phyloP scores from a whole-genome alignment of 2,113 vertebrate species.

The Marmota flaviventris region DNA sequence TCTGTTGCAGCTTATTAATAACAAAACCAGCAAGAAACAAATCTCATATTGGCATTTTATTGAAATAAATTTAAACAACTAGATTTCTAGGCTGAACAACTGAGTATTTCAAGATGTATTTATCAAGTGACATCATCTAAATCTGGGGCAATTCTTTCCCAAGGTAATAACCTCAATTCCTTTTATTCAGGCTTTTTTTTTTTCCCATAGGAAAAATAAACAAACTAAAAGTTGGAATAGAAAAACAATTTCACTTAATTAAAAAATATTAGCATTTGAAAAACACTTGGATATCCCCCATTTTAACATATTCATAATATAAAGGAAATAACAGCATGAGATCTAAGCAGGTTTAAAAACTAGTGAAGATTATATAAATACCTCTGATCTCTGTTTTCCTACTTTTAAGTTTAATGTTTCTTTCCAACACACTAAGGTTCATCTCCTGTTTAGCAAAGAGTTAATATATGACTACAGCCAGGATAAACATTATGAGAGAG shows the following conservation, averaged over 20 bases:
- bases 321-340: not conserved
- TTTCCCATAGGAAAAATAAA: not conserved
- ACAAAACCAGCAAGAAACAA: constrained; percentile 31
- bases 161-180: not conserved
- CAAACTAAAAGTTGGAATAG: not conserved
- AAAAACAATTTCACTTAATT: not conserved
- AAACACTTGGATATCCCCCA: not conserved
- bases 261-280: constrained; percentile 8
- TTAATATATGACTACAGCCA: not conserved
- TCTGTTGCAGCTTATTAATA: constrained; percentile 5
- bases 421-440: not conserved
- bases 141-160: not conserved
- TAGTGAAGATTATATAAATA: not conserved
- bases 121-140: not conserved
- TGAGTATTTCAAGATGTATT: not conserved
- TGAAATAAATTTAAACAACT: constrained; percentile 48
- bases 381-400: not conserved
- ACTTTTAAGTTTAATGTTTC: not conserved
- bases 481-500: not conserved
- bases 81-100: not conserved
- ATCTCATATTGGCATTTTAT: not conserved
- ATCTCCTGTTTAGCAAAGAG: not conserved
- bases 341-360: not conserved
- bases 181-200: not conserved
- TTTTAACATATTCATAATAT: not conserved